phyloP scores from a whole-genome alignment of 1,140 invertebrate genomes.

The Scylla paramamosain region DNA sequence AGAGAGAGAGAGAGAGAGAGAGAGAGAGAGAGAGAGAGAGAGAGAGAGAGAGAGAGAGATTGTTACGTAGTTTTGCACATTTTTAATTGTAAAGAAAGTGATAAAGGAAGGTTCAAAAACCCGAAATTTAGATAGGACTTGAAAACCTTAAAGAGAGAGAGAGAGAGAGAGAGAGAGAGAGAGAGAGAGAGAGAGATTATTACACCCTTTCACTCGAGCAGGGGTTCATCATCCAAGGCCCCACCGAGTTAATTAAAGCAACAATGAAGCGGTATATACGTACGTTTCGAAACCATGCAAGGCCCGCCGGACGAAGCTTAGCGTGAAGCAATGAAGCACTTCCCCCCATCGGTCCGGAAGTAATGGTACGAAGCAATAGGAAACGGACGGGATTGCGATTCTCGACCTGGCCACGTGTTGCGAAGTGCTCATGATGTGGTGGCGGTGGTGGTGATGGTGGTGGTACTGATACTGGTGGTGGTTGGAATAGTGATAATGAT shows the following conservation, averaged over 20 bases:
- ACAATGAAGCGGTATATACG: not conserved
- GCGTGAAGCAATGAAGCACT: too few species aligned
- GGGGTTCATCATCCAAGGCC: not conserved
- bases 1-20: too few species aligned
- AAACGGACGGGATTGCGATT: not conserved
- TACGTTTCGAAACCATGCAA: not conserved
- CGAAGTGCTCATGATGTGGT: not conserved
- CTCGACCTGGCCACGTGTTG: not conserved
- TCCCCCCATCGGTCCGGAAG: not conserved
- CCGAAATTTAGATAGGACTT: too few species aligned
- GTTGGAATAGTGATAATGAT: not conserved
- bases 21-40: too few species aligned
- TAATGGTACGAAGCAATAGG: not conserved
- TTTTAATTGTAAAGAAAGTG: too few species aligned
- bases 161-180: too few species aligned
- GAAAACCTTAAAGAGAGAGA: too few species aligned
- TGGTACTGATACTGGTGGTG: not conserved
- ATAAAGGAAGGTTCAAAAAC: too few species aligned
- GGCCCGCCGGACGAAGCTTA: not conserved
- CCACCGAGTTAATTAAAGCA: not conserved
- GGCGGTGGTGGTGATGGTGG: not conserved
- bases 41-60: too few species aligned
- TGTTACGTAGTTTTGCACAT: too few species aligned
- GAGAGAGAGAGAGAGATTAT: too few species aligned
- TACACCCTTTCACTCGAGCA: not conserved